Conservation (phyloP, 2,113 vertebrate species). For the Sander lucioperca region DNA sequence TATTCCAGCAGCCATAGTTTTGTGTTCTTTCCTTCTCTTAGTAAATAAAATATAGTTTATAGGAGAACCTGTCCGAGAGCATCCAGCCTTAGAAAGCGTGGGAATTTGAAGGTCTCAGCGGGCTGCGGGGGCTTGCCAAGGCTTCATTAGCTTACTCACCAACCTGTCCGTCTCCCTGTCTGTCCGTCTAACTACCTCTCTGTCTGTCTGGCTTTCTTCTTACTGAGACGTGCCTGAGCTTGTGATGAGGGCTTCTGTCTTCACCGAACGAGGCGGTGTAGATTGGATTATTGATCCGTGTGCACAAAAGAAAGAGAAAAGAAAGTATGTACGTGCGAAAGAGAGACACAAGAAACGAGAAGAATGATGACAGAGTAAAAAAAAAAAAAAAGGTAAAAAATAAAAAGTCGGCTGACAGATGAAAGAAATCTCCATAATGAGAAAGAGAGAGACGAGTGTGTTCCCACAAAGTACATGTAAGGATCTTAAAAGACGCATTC, state of each 20-base stretch:
- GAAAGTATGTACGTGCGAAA: background rate
- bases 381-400: background rate
- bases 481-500: background rate
- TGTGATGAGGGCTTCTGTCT: background rate
- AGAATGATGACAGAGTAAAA: background rate
- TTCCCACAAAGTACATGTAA: background rate
- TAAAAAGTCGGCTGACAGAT: background rate
- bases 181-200: background rate
- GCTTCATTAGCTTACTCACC: constrained; percentile 2
- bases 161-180: background rate
- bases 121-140: background rate
- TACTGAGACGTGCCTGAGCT: constrained; percentile 10
- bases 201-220: background rate
- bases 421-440: background rate
- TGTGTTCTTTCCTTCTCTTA: background rate
- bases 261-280: background rate
- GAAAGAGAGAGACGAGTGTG: background rate
- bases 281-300: constrained; percentile 52
- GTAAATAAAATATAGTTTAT: background rate
- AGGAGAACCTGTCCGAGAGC: background rate
- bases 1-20: background rate
- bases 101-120: background rate
- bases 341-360: background rate
- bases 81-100: background rate
- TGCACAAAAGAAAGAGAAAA: background rate